Evolutionary conservation across 2,797 vertebrate genomes (phyloP), one percentile per base, ranked within the genome.

Genomic region (Nyctibius grandis): DNA sequence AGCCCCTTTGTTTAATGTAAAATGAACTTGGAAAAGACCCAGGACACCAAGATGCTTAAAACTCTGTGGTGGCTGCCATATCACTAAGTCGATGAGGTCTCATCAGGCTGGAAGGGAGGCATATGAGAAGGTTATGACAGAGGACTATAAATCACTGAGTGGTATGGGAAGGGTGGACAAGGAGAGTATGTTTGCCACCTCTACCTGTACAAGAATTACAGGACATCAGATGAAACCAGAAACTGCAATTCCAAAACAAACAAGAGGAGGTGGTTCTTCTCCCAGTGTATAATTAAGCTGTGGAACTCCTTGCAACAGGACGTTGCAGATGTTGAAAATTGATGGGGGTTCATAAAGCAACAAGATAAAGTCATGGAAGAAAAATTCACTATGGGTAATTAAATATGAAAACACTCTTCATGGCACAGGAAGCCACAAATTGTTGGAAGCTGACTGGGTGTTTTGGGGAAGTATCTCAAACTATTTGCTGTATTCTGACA

Each of bases 301-400:
- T n/a, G n/a, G n/a, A n/a, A n/a, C n/a, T 72, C 53, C 79, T 57
- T 69, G 91, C 73, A 86, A 75, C 85, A 94, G 91, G 91, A 90
- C 84, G 45, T 77, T 94, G 84, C 1, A 28, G 84, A 65, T 36
- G 54, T 54, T 70, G 74, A 65, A 90, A 81, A 86, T 53, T 1
- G 0, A 50, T 33, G 42, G 38, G 11, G 7, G 28, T 57, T 95
- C 57, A 20, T 42, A 64, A 80, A 81, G 54, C 31, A 84, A 48
- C 0, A 0, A 54, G 73, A 48, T 57, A 44, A 78, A 88, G 6
- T 57, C 19, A 86, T 57, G 57, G 63, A 50, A 54, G 54, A 36
- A 60, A 78, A 86, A 81, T 64, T 67, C 38, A 44, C 21, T n/a
- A 7, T 0, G 5, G 40, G 50, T 75, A 64, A 93, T 89, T 85